Evolutionary conservation across 2,797 vertebrate species (phyloP).

Genomic region (Falco columbarius): DNA sequence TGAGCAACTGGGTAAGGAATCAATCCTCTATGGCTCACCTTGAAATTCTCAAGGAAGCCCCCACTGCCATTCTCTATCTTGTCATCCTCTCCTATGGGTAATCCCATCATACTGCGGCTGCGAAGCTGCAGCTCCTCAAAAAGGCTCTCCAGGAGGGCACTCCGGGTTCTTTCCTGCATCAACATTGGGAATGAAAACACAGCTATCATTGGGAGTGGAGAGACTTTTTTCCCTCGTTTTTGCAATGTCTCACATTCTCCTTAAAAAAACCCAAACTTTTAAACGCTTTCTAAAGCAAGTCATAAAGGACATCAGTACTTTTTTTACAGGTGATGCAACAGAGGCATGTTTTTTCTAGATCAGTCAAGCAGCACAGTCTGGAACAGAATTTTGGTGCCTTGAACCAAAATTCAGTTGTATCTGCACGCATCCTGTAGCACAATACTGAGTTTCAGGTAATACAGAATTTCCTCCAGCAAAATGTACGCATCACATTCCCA

Average conservation of each 20-base stretch:
- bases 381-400: neutral
- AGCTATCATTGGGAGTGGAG: neutral
- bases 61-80: slow-evolving; percentile 90
- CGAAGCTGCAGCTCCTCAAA: slow-evolving; percentile 91
- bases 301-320: neutral
- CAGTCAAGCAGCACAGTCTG: neutral
- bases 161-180: slow-evolving; percentile 88
- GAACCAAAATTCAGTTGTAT: neutral
- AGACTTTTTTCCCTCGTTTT: neutral
- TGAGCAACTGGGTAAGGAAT: neutral
- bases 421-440: neutral
- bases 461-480: neutral
- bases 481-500: neutral
- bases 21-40: slow-evolving; percentile 75
- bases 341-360: neutral
- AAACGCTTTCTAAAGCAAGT: neutral
- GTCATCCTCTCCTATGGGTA: slow-evolving; percentile 83
- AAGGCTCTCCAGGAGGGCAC: slow-evolving; percentile 89
- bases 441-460: neutral
- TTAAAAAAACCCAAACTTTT: neutral
- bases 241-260: neutral
- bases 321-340: neutral
- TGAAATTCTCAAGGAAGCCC: slow-evolving; percentile 93
- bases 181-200: neutral
- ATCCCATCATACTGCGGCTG: slow-evolving; percentile 92